Base-by-base conservation (phyloP, 1,140 invertebrate genomes). In the Psix sp. region DNA sequence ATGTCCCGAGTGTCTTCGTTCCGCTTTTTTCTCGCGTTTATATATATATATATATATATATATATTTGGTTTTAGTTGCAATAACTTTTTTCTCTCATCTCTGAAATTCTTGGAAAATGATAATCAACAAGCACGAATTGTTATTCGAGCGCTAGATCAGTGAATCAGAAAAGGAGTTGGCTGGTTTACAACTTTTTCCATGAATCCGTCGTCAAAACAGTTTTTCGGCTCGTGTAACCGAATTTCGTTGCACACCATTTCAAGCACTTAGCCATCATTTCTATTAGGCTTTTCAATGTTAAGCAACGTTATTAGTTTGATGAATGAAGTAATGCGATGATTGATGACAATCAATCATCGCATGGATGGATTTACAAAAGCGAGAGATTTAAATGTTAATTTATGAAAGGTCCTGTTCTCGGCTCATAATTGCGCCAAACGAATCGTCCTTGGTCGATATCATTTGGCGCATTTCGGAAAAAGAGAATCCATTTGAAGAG, bases 331-430 rank as follows among this genome's bases (percentile, higher is more conserved):
- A 52, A 60, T 13, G 13, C 39, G 54, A 52, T 59, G 65, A 59
- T 68, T 59, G 54, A 68, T 68, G 65, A 46, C 11, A n/a, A n/a
- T n/a, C n/a, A n/a, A n/a, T n/a, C n/a, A n/a, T n/a, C n/a, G n/a
- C n/a, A n/a, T n/a, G n/a, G n/a, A n/a, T n/a, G 54, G 54, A 39
- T 59, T 68, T 59, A 59, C 38, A 45, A 68, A 68, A 67, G 5
- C 24, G 0, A 35, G 2, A 21, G 10, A 13, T 51, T 56, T 57
- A 57, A 59, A 68, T 68, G 54, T 68, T 51, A 59, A 38, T 68
- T 68, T 51, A 1, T 29, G 54, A 17, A 18, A 36, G 46, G 46
- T 38, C 46, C 31, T 13, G 52, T 51, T 67, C 63, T 43, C 18
- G 46, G 39, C 38, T 60, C 24, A 52, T 51, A 59, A 67, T 57